Evolutionary conservation across 2,797 vertebrate species (phyloP).

Genomic region (Tamandua tetradactyla): DNA sequence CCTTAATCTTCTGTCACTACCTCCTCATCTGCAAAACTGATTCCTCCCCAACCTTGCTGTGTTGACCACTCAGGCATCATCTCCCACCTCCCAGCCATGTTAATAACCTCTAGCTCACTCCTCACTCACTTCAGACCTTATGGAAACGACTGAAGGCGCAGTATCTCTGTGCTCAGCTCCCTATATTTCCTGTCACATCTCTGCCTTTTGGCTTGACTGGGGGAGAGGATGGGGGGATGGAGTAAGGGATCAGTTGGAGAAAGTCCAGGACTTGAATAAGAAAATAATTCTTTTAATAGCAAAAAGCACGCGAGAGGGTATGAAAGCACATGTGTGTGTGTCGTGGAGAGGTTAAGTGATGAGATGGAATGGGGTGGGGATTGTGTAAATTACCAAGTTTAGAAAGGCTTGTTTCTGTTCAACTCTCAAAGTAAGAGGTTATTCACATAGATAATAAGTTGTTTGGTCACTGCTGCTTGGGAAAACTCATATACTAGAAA

Average conservation of each 20-base stretch:
- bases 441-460: neutral
- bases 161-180: neutral
- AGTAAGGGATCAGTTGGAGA: neutral
- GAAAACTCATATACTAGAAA: neutral
- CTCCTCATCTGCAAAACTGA: neutral
- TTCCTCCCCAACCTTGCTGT: neutral
- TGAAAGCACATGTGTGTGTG: neutral
- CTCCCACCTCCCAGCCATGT: neutral
- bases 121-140: neutral
- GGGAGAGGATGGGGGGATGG: neutral
- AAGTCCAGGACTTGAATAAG: neutral
- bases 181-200: neutral
- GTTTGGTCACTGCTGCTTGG: neutral
- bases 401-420: neutral
- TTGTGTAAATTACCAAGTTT: neutral
- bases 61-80: neutral
- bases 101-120: neutral
- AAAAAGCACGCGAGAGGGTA: neutral
- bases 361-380: neutral
- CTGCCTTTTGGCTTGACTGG: neutral
- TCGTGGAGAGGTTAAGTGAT: neutral
- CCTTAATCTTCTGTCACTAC: neutral
- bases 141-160: neutral
- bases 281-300: conserved; percentile 25
- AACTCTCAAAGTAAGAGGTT: conserved; percentile 1